These are phyloP conservation scores for Callipepla squamata DNA, from an alignment of 2,113 vertebrate species.

Conservation along the genomic window DNA sequence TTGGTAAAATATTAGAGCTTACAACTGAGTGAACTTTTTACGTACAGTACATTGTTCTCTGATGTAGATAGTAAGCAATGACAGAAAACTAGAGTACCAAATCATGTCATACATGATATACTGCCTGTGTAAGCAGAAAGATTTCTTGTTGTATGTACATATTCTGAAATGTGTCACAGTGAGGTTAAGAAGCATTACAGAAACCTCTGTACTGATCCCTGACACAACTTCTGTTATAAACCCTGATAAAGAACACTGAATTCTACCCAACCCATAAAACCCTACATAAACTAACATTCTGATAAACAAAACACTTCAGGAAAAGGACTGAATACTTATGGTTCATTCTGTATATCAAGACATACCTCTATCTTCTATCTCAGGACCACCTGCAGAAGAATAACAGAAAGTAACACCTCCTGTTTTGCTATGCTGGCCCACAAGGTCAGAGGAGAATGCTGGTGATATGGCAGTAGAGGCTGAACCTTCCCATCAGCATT, in stretches of 20 bases:
- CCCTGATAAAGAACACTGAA: not conserved
- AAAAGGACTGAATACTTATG: not conserved
- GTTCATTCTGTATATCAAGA: not conserved
- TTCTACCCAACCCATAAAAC: not conserved
- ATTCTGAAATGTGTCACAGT: not conserved
- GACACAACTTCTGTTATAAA: not conserved
- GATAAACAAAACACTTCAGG: not conserved
- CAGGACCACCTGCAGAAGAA: not conserved
- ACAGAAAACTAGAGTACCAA: not conserved
- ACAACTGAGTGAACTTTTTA: not conserved
- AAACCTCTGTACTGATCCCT: not conserved
- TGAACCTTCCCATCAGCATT: not conserved
- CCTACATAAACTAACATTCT: not conserved
- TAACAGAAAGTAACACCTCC: not conserved
- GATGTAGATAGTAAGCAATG: not conserved
- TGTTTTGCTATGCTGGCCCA: not conserved
- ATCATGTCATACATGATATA: fast-evolving
- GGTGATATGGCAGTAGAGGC: not conserved
- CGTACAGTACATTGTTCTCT: slow-evolving; percentile 9
- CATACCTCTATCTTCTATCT: not conserved
- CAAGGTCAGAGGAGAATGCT: not conserved
- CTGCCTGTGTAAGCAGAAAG: not conserved
- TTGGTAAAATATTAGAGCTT: slow-evolving; percentile 14
- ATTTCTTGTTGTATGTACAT: not conserved
- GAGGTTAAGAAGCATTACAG: not conserved